Evolutionary conservation across 2,797 vertebrate species (phyloP).

Genomic region (Etheostoma perlongum): DNA sequence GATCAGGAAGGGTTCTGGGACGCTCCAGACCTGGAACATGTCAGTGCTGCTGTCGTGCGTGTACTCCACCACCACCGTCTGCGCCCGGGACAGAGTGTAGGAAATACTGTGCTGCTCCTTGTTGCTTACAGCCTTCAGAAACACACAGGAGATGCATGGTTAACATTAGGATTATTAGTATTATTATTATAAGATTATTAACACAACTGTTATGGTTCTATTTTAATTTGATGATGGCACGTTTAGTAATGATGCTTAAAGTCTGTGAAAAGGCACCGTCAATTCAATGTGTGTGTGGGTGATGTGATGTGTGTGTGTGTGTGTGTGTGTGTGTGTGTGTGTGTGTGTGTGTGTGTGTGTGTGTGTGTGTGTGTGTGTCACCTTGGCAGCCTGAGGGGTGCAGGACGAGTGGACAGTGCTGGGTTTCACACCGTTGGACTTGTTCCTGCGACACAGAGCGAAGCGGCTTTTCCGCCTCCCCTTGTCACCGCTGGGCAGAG

Average conservation of each 20-base stretch:
- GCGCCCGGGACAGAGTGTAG: constrained; percentile 92
- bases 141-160: not conserved
- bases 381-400: constrained; percentile 95
- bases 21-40: constrained; percentile 93
- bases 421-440: constrained; percentile 95
- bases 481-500: constrained; percentile 92
- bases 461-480: constrained; percentile 94
- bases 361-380: constrained; percentile 59
- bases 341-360: too few species aligned
- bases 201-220: too few species aligned
- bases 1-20: not conserved
- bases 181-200: too few species aligned
- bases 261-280: too few species aligned
- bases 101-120: constrained; percentile 97
- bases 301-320: too few species aligned
- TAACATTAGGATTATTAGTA: too few species aligned
- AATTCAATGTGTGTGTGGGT: too few species aligned
- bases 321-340: too few species aligned
- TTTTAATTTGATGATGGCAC: too few species aligned
- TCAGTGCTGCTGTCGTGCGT: constrained; percentile 93
- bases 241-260: too few species aligned
- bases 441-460: constrained; percentile 91
- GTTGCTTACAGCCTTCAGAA: constrained; percentile 91
- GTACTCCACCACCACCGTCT: constrained; percentile 97
- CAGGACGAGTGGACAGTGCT: constrained; percentile 93